Base-by-base conservation (phyloP, 1,140 invertebrate genomes). In the Ostrea denselamellosa region DNA sequence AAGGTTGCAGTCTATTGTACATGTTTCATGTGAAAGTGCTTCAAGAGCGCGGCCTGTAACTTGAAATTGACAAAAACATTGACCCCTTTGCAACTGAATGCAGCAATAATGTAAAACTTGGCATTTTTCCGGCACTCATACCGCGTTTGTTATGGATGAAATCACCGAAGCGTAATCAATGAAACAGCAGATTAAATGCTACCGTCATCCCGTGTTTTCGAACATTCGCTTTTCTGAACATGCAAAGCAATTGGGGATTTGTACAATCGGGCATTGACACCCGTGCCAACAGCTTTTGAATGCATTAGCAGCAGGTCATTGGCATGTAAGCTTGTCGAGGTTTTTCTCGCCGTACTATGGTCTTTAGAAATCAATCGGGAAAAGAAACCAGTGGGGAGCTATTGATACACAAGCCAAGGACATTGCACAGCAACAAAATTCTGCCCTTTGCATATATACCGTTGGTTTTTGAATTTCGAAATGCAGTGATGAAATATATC, bases 221-320 rank as follows among this genome's bases (percentile, higher is more conserved):
- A 77, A 77, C 68, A 28, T 77, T 77, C 68, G 68, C 25, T 34
- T 77, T 77, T 10, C 28, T 77, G 28, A 34, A 77, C 68, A 77
- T 77, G 68, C 68, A 77, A 25, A 77, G 68, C 25, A 77, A 25
- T 34, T 9, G 25, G 68, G 25, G 68, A 77, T 28, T 77, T 77
- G 68, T 34, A 77, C 68, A 34, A 34, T 28, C 68, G 68, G 25
- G 28, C 68, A 77, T 28, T 34, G 68, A 77, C 68, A 25, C 25
- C 25, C 28, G 14, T 77, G 68, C 68, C 68, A 77, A 77, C 68
- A 77, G 68, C 68, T 77, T 77, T 77, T 28, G 9, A 77, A 77
- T 77, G 68, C 68, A 77, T 77, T 77, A 77, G 25, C 68, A 9
- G 68, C 68, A 77, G 68, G 68, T 77, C 68, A 77, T 34, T 77